Percentiles rank a stretch among this genome's conserved stretches.
Evolutionary conservation across 2,888 invertebrate genomes (phyloP).

Genomic region (Oasisia sp.): DNA sequence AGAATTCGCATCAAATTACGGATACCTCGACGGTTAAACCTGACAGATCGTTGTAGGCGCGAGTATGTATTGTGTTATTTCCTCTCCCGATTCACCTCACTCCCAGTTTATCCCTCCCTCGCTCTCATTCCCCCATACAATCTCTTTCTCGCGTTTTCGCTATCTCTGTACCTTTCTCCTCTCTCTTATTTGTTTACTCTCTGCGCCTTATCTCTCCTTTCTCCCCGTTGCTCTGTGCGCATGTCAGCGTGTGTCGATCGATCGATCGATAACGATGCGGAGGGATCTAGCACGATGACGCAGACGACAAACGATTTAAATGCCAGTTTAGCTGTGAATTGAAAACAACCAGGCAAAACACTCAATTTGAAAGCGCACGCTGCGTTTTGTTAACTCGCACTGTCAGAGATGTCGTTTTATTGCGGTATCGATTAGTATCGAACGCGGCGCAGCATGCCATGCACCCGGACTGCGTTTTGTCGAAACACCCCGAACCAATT

Average conservation of each 20-base stretch:
- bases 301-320: background rate
- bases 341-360: background rate
- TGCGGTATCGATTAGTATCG: background rate
- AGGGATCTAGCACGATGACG: background rate
- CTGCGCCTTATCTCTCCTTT: too few species aligned
- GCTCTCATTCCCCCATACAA: too few species aligned
- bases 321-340: background rate
- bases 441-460: background rate
- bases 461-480: background rate
- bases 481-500: background rate
- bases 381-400: background rate
- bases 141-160: too few species aligned
- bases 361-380: background rate
- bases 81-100: too few species aligned
- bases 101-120: too few species aligned
- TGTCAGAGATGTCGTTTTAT: background rate
- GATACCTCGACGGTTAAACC: too few species aligned
- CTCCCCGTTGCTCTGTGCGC: too few species aligned
- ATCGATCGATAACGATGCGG: background rate
- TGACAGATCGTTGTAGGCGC: too few species aligned
- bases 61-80: too few species aligned
- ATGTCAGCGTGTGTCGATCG: background rate
- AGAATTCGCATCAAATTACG: too few species aligned
- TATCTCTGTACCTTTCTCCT: too few species aligned
- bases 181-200: too few species aligned